These are phyloP conservation scores for Lerema accius DNA, from an alignment of 1,140 invertebrate genomes.

Conservation along the genomic window DNA sequence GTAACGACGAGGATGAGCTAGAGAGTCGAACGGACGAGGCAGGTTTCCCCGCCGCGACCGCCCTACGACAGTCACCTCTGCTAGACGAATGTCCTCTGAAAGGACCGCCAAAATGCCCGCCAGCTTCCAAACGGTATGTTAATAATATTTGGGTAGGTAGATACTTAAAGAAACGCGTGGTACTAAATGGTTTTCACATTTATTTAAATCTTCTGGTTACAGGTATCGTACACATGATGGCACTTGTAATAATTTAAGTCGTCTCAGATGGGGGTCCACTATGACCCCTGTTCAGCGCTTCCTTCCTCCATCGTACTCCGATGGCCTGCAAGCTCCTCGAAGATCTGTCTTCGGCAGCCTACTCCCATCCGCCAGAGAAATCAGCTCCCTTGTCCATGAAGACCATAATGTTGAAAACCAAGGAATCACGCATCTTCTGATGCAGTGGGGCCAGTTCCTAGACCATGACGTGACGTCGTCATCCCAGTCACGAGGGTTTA, in stretches of 20 bases:
- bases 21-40: slow-evolving; percentile 58
- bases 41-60: slow-evolving; percentile 63
- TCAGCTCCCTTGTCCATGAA: slow-evolving; percentile 86
- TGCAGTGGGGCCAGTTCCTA: slow-evolving; percentile 94
- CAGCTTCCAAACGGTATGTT: slow-evolving; percentile 80
- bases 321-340: slow-evolving; percentile 87
- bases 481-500: slow-evolving; percentile 88
- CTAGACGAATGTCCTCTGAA: slow-evolving; percentile 85
- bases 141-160: neutral
- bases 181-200: neutral
- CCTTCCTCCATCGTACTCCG: slow-evolving; percentile 91
- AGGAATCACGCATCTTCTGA: slow-evolving; percentile 88
- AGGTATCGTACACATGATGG: slow-evolving; percentile 93
- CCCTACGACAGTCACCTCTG: slow-evolving; percentile 80
- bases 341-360: slow-evolving; percentile 82
- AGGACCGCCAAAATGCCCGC: slow-evolving; percentile 84
- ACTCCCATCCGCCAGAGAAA: slow-evolving; percentile 87
- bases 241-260: slow-evolving; percentile 91
- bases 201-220: slow-evolving; percentile 18
- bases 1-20: slow-evolving; percentile 41
- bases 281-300: slow-evolving; percentile 92
- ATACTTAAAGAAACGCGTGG: neutral
- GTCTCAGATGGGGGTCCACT: slow-evolving; percentile 91
- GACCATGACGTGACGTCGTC: slow-evolving; percentile 92
- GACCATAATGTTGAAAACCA: slow-evolving; percentile 83